These are phyloP conservation scores for Pica pica DNA, from an alignment of 2,113 vertebrate genomes.

Conservation along the genomic window DNA sequence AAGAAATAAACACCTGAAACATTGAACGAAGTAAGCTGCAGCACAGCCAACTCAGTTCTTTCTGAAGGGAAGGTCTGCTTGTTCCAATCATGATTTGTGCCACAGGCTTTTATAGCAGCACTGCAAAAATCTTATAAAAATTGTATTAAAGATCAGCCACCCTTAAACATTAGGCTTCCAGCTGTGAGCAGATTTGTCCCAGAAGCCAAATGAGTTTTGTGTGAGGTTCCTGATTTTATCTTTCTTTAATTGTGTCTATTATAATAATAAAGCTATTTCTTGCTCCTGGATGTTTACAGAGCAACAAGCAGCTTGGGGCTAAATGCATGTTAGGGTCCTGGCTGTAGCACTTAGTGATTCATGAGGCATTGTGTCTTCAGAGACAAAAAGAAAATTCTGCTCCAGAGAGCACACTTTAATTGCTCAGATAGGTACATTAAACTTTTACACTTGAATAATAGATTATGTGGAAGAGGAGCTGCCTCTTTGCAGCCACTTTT, in stretches of 20 bases:
- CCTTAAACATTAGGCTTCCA: not conserved
- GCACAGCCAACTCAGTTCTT: not conserved
- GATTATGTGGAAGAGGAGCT: not conserved
- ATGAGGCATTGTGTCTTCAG: not conserved
- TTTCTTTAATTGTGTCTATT: not conserved
- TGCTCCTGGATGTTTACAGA: not conserved
- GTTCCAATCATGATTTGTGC: not conserved
- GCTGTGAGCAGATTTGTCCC: not conserved
- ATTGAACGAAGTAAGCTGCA: not conserved
- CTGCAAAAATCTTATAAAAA: not conserved
- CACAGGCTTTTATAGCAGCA: not conserved
- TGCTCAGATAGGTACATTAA: constrained; percentile 5
- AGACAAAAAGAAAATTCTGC: not conserved
- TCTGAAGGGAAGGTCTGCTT: not conserved
- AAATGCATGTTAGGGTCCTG: not conserved
- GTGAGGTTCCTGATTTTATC: not conserved
- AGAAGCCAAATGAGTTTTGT: not conserved
- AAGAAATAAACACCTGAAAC: not conserved
- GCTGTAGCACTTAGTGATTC: not conserved
- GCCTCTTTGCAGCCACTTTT: not conserved
- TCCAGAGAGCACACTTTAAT: not conserved
- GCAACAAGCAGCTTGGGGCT: not conserved
- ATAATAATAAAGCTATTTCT: not conserved
- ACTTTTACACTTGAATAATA: not conserved
- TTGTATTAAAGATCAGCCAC: not conserved